A percentile compares a stretch with the other conserved stretches of the same genome.
These are phyloP conservation scores for Mycalesis mineus DNA, from an alignment of 2,888 invertebrate species.

Conservation along the genomic window DNA sequence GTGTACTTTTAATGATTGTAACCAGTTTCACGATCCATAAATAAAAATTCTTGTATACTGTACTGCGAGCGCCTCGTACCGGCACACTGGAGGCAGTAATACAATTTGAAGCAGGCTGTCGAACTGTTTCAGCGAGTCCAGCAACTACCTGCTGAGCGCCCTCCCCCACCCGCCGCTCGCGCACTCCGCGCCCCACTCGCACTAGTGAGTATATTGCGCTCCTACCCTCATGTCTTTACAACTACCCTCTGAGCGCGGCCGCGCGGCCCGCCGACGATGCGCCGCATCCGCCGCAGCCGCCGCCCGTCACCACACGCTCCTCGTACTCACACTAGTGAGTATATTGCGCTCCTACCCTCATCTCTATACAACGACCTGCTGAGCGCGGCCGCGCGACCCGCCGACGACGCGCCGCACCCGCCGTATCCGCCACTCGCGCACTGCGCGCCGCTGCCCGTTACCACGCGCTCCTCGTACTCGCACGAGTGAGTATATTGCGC, in stretches of 20 bases:
- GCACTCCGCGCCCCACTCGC: constrained; percentile 27
- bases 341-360: too few relatives aligned
- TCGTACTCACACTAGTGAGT: constrained; percentile 25
- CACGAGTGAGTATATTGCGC: constrained; percentile 27
- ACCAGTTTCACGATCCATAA: too few relatives aligned
- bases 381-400: constrained; percentile 33
- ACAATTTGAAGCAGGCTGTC: constrained; percentile 76
- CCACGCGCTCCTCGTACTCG: constrained; percentile 13
- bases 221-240: too few relatives aligned
- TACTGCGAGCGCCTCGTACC: constrained; percentile 28
- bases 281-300: constrained; percentile 33
- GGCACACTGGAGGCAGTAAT: constrained; percentile 67
- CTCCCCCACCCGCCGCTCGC: constrained; percentile 29
- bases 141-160: constrained; percentile 71
- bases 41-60: too few relatives aligned
- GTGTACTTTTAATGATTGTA: too few relatives aligned
- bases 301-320: constrained; percentile 3
- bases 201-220: constrained; percentile 7
- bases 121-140: constrained; percentile 75
- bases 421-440: constrained; percentile 34
- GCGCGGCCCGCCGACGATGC: constrained; percentile 49
- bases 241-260: too few relatives aligned
- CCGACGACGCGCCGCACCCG: constrained; percentile 47
- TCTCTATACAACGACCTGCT: too few relatives aligned
- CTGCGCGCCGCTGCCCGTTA: constrained; percentile 32